Conservation (phyloP, 92 coral and sea anemone species). For the Epizoanthus ramosus region DNA sequence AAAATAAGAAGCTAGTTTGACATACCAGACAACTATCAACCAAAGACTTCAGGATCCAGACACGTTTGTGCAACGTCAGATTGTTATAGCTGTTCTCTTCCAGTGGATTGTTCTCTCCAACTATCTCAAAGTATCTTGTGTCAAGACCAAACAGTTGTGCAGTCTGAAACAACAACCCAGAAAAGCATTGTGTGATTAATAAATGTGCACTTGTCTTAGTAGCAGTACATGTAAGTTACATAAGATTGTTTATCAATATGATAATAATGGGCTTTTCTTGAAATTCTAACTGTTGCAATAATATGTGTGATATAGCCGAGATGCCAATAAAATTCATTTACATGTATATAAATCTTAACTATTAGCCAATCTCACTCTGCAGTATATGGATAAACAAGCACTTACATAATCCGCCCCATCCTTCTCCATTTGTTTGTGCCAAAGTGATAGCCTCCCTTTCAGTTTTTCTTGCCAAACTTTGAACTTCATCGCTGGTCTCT, state of each 20-base stretch:
- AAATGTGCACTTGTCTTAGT: no score
- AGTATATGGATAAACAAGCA: neutral
- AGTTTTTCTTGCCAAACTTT: constrained; percentile 93
- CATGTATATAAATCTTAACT: no score
- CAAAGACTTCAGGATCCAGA: constrained; percentile 87
- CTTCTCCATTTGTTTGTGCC: constrained; percentile 84
- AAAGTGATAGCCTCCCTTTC: constrained; percentile 69
- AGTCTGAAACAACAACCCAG: constrained; percentile 53
- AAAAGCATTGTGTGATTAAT: no score
- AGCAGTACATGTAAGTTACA: no score
- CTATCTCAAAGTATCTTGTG: constrained; percentile 68
- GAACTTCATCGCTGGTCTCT: constrained; percentile 93
- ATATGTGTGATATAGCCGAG: no score
- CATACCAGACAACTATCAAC: constrained; percentile 94
- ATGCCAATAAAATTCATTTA: no score
- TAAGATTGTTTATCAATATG: no score
- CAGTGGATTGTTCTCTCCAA: constrained; percentile 81
- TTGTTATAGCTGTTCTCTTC: constrained; percentile 74
- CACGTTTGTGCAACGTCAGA: constrained; percentile 82
- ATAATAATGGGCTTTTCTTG: no score
- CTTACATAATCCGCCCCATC: constrained; percentile 80
- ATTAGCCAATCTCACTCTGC: no score
- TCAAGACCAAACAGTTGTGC: constrained; percentile 82
- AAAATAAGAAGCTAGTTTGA: neutral
- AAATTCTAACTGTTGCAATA: no score